A percentile compares a stretch with the other conserved stretches of the same genome.
Evolutionary conservation across 1,140 invertebrate genomes (phyloP).

Genomic region (Venturia canescens): DNA sequence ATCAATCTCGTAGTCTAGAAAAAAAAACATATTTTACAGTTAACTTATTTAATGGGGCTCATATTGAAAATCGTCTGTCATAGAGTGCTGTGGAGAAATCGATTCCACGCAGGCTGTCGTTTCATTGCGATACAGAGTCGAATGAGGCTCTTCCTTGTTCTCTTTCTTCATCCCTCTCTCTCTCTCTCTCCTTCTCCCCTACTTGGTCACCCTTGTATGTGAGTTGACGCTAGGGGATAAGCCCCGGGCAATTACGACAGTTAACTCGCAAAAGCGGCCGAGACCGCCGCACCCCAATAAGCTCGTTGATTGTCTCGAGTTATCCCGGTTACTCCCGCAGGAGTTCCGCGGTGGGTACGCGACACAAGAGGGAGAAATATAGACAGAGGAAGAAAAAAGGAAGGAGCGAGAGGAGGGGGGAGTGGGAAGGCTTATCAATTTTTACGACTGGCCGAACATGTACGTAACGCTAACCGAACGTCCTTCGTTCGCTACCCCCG

Average conservation of each 20-base stretch:
- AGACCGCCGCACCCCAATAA: constrained; percentile 55
- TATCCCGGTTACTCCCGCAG: constrained; percentile 19
- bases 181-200: constrained; percentile 2
- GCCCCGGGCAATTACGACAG: constrained; percentile 56
- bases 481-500: neutral
- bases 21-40: neutral
- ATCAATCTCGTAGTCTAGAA: neutral
- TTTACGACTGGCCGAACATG: constrained; percentile 52
- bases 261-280: constrained; percentile 24
- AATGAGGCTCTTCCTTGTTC: constrained; percentile 5
- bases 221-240: constrained; percentile 56
- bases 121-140: neutral
- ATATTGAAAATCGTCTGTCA: neutral
- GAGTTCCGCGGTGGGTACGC: constrained; percentile 2
- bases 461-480: constrained; percentile 48
- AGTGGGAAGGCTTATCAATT: constrained; percentile 61
- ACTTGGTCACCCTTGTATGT: constrained; percentile 35
- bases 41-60: neutral
- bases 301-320: constrained; percentile 60
- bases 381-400: neutral
- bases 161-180: constrained; percentile 27
- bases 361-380: too few species aligned
- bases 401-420: constrained; percentile 3
- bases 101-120: neutral
- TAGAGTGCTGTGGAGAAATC: neutral